Conservation (phyloP, 2,888 invertebrate genomes). For the Xylota segnis region DNA sequence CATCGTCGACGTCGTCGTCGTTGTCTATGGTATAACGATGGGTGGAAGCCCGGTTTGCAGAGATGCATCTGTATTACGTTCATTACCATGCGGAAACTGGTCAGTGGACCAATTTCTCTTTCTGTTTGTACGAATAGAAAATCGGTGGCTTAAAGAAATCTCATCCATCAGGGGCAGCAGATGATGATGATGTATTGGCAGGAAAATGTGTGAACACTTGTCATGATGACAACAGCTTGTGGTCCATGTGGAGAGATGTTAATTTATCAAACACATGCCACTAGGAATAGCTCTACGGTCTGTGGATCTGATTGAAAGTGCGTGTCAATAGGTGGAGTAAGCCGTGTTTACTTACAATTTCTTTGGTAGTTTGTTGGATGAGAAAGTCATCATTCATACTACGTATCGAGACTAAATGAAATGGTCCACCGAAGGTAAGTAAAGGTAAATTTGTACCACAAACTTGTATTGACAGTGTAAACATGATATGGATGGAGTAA, state of each 20-base stretch:
- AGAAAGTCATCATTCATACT: too few species aligned
- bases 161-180: conserved; percentile 52
- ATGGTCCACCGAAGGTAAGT: too few species aligned
- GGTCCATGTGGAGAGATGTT: neutral
- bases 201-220: conserved; percentile 42
- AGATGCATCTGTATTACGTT: conserved; percentile 62
- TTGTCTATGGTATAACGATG: conserved; percentile 32
- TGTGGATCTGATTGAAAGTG: neutral
- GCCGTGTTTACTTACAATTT: neutral
- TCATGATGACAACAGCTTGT: conserved; percentile 17
- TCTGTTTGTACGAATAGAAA: conserved; percentile 73
- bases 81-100: conserved; percentile 57
- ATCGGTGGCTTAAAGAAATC: conserved; percentile 67
- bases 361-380: too few species aligned
- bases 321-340: neutral
- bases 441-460: too few species aligned
- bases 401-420: too few species aligned
- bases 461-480: too few species aligned
- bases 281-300: neutral
- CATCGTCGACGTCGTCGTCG: conserved; percentile 7
- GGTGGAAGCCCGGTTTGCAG: conserved; percentile 29
- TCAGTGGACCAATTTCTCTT: conserved; percentile 75
- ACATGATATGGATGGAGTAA: too few species aligned
- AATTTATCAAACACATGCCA: neutral
- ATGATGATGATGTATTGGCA: conserved; percentile 41